Evolutionary conservation across 2,888 invertebrate genomes (phyloP).

Genomic region (Cyclophora albipunctata): DNA sequence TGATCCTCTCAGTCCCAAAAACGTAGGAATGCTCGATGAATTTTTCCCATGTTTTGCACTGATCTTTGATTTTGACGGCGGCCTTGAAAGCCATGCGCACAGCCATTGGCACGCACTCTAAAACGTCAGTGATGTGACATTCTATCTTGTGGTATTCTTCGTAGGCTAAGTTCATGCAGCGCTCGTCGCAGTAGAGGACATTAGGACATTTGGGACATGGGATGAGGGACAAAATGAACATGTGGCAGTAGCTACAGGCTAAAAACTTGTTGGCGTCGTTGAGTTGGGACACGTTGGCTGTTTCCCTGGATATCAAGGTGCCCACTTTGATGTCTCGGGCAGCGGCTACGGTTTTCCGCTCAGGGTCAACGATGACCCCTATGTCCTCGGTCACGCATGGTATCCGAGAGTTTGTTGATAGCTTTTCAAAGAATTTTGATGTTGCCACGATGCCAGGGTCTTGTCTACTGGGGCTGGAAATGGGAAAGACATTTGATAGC

Average conservation of each 20-base stretch:
- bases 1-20: no score
- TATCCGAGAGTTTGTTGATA: no score
- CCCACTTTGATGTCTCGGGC: slow-evolving; percentile 1
- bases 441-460: not conserved
- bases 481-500: no score
- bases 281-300: not conserved
- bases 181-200: slow-evolving; percentile 2
- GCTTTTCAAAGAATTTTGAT: no score
- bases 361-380: no score
- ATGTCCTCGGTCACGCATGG: no score
- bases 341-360: not conserved
- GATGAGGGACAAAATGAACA: not conserved
- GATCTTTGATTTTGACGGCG: no score
- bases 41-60: no score
- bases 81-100: no score
- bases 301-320: slow-evolving; percentile 2
- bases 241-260: slow-evolving; percentile 4
- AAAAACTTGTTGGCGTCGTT: not conserved
- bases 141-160: slow-evolving; percentile 8
- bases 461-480: not conserved
- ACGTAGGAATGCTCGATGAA: no score
- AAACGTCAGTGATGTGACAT: not conserved
- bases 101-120: not conserved
- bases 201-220: slow-evolving; percentile 3
- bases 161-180: not conserved